Evolutionary conservation across 2,888 invertebrate species (phyloP), one percentile per base, ranked within the genome.

Genomic region (Agonopterix arenella): DNA sequence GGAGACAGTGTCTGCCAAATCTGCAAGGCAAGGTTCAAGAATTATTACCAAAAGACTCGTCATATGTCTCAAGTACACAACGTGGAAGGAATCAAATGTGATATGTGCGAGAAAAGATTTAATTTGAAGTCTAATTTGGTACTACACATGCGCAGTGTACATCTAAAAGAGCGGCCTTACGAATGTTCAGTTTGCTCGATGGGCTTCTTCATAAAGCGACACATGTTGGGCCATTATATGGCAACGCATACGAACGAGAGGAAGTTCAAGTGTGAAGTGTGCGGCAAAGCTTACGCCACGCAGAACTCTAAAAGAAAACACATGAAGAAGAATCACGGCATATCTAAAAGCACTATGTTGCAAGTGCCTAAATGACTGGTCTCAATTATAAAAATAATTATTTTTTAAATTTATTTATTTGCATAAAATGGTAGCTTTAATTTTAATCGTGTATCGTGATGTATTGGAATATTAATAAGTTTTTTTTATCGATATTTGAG

Each of bases 181-280:
- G 84, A 84, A 52, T 89, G 89, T 41, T 80, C 84, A 0, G 81
- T 84, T 0, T 90, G 90, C 47, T 81, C 73, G 40, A 89, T 88
- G 83, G 81, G 82, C 0, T 89, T 89, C 60, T 89, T 88, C 11
- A 80, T 83, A 2, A 84, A 84, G 54, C 62, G 82, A 0, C 90
- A 90, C 56, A 84, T 85, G 75, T 59, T 84, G 11, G 84, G 83
- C 0, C 91, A 91, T 60, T 88, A 89, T 50, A 69, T 86, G 70
- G 81, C 84, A 2, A 84, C 83, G 9, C 88, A 88, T 49, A 88
- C 88, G 0, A 90, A 90, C 46, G 91, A 91, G 42, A 83, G 89
- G 37, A 86, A 84, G 16, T 91, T 90, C 51, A 89, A 91, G 49
- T 92, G 93, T 56, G 91, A 92, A 10, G 78, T 91, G 0, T 93